phyloP scores from a whole-genome alignment of 2,113 vertebrate genomes.

The Tamias sibiricus region DNA sequence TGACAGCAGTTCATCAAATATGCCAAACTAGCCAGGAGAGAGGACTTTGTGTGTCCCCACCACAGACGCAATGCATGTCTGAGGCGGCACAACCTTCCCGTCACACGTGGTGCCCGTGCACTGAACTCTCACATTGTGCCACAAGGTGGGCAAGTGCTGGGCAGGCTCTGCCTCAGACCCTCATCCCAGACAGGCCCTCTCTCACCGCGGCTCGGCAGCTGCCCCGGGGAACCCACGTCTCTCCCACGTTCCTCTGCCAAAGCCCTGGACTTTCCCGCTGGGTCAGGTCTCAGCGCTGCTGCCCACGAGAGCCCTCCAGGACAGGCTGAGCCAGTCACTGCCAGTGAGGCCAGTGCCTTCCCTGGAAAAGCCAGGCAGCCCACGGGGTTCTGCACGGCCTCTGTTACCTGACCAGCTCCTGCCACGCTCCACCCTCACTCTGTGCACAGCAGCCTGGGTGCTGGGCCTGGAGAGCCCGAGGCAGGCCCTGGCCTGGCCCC shows the following conservation, averaged over 20 bases:
- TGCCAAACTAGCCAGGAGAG: neutral
- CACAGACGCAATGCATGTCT: neutral
- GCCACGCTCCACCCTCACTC: too few species aligned
- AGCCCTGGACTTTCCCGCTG: neutral
- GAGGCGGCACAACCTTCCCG: neutral
- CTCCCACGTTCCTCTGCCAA: neutral
- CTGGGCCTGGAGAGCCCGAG: neutral
- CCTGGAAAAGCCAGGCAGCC: neutral
- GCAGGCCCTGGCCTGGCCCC: too few species aligned
- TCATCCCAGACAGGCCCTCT: neutral
- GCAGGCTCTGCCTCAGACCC: too few species aligned
- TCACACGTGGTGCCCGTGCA: too few species aligned
- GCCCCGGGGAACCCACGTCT: neutral
- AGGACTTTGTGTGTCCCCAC: too few species aligned
- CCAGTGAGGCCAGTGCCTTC: neutral
- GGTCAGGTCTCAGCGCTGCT: neutral
- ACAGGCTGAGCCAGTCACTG: neutral
- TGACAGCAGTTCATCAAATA: neutral
- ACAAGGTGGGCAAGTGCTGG: too few species aligned
- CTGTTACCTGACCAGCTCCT: too few species aligned
- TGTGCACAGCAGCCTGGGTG: neutral
- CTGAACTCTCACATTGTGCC: too few species aligned
- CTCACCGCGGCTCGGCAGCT: too few species aligned
- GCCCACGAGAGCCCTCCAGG: too few species aligned
- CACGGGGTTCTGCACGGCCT: too few species aligned